phyloP scores from a whole-genome alignment of 2,113 vertebrate species.

The Aptenodytes forsteri region DNA sequence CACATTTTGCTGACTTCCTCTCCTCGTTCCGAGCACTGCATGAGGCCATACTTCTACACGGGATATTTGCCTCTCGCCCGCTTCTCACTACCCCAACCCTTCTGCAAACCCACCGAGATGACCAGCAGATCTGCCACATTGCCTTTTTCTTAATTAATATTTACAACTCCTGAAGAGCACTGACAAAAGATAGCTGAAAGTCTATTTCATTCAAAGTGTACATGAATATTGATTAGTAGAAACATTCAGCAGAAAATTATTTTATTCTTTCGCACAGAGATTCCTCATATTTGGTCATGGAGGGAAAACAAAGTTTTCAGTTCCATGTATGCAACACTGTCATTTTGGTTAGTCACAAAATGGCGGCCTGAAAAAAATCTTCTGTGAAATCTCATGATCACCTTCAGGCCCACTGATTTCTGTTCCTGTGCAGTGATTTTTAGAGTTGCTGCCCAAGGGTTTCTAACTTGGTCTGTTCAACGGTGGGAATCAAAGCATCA shows the following conservation, averaged over 20 bases:
- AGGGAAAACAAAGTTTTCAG: background rate
- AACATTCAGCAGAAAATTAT: background rate
- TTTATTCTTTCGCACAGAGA: background rate
- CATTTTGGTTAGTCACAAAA: slow-evolving; percentile 14
- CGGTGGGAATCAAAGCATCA: background rate
- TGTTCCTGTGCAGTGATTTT: background rate
- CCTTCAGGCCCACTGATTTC: background rate
- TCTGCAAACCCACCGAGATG: background rate
- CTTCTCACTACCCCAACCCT: background rate
- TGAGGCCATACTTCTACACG: background rate
- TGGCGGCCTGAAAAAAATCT: background rate
- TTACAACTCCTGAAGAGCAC: background rate
- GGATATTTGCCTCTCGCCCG: background rate
- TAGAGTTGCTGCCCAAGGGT: background rate
- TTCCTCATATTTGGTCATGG: background rate
- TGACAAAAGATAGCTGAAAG: background rate
- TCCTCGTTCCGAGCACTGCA: background rate
- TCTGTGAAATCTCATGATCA: background rate
- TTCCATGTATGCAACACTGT: background rate
- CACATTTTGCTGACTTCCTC: background rate
- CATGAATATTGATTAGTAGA: background rate
- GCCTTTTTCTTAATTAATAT: background rate
- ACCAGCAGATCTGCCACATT: background rate
- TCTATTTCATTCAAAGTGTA: background rate
- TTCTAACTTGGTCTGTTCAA: background rate